Evolutionary conservation across 2,113 vertebrate species (phyloP).

Genomic region (Theristicus caerulescens): DNA sequence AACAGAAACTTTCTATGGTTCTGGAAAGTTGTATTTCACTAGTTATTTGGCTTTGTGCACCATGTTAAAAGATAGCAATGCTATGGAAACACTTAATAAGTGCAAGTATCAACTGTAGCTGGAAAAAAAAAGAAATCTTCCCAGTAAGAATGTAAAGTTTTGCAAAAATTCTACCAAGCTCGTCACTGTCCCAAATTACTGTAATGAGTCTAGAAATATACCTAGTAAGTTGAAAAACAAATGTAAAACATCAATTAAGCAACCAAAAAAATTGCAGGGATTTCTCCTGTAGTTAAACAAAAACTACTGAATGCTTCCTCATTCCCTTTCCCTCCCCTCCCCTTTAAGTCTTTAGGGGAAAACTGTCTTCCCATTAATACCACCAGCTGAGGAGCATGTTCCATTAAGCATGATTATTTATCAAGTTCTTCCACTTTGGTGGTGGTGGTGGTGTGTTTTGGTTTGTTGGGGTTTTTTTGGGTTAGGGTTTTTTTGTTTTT

Average conservation of each 20-base stretch:
- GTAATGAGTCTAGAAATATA: not conserved
- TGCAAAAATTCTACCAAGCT: not conserved
- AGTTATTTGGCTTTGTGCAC: not conserved
- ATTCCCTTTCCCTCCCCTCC: not conserved
- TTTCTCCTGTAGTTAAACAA: not conserved
- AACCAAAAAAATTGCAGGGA: not conserved
- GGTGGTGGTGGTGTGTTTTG: too few relatives aligned
- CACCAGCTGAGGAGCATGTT: not conserved
- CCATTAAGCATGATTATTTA: not conserved
- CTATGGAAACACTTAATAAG: not conserved
- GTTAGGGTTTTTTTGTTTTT: too few relatives aligned
- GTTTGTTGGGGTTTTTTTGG: not conserved
- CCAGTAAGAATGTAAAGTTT: not conserved
- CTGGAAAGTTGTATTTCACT: not conserved
- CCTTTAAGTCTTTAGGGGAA: not conserved
- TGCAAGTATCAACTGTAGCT: not conserved
- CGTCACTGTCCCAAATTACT: not conserved
- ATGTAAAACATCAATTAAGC: not conserved
- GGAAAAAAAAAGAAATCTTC: not conserved
- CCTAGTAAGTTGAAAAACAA: not conserved
- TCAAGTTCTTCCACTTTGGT: not conserved
- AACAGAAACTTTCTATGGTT: not conserved
- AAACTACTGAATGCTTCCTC: not conserved
- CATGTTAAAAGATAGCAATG: not conserved
- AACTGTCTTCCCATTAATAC: not conserved